A percentile compares a stretch with the other conserved stretches of the same genome.
phyloP scores from a whole-genome alignment of 2,888 invertebrate genomes.

The Leptinotarsa tumamoca region DNA sequence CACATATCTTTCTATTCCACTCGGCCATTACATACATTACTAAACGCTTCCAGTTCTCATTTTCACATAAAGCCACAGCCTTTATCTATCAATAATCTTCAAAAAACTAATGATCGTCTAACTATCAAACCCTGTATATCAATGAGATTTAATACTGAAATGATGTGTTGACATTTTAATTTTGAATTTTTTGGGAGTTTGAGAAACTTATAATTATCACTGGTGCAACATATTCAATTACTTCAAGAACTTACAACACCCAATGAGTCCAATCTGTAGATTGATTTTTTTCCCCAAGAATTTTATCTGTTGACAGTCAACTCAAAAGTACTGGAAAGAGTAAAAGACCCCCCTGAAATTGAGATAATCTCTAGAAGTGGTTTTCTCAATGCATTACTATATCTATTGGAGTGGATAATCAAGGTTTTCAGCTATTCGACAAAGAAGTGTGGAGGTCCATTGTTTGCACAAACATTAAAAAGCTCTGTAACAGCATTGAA shows the following conservation, averaged over 20 bases:
- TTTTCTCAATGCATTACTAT: neutral
- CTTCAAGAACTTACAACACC: neutral
- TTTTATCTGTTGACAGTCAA: neutral
- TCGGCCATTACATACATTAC: constrained; percentile 15
- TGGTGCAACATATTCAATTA: neutral
- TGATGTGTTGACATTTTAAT: constrained; percentile 25
- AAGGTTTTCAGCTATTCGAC: constrained; percentile 11
- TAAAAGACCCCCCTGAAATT: neutral
- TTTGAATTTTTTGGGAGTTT: constrained; percentile 1
- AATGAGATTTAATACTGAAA: constrained; percentile 49
- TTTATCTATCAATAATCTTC: constrained; percentile 40
- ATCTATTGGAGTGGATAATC: neutral
- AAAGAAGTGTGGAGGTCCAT: neutral
- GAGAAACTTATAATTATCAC: constrained; percentile 11
- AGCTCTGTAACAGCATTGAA: neutral
- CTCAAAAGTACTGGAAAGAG: neutral
- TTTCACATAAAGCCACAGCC: constrained; percentile 47
- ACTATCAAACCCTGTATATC: constrained; percentile 52
- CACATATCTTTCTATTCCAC: constrained; percentile 22
- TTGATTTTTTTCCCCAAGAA: neutral
- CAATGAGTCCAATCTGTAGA: neutral
- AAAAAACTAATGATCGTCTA: constrained; percentile 37
- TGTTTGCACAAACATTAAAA: neutral
- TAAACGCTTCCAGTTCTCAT: constrained; percentile 31
- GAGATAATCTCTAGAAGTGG: neutral